A percentile compares a stretch with the other conserved stretches of the same genome.
Evolutionary conservation across 2,888 invertebrate genomes (phyloP).

Genomic region (Andrena marginata): DNA sequence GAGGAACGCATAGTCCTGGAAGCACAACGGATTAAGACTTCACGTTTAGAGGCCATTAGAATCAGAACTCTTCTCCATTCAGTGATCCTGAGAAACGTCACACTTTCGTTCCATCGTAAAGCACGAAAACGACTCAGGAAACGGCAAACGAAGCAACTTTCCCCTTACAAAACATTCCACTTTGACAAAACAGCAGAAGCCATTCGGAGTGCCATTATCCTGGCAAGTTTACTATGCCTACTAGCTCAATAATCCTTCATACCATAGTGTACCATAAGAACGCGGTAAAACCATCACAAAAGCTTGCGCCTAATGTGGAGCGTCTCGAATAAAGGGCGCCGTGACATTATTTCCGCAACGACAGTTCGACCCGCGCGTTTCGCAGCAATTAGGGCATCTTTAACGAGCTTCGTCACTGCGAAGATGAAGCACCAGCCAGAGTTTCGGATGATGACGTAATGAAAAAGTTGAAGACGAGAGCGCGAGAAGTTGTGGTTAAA

Average conservation of each 20-base stretch:
- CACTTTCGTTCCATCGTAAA: not conserved
- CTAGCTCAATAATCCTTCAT: not conserved
- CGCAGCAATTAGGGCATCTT: constrained; percentile 21
- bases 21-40: not conserved
- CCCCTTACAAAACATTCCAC: not conserved
- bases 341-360: constrained; percentile 33
- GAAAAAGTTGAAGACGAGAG: constrained; percentile 4
- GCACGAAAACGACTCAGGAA: not conserved
- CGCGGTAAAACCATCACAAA: not conserved
- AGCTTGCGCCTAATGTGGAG: not conserved
- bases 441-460: not conserved
- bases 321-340: not conserved
- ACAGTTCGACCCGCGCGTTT: constrained; percentile 25
- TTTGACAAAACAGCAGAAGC: constrained; percentile 22
- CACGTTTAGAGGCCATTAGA: not conserved
- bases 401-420: constrained; percentile 8
- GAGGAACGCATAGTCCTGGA: not conserved
- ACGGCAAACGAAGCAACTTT: not conserved
- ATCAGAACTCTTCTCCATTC: not conserved
- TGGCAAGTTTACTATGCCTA: not conserved
- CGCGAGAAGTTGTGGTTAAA: not conserved
- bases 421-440: constrained; percentile 8
- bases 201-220: constrained; percentile 9
- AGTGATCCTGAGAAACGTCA: not conserved
- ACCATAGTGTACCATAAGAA: not conserved